Evolutionary conservation across 2,113 vertebrate species (phyloP), one percentile per base, ranked within the genome.

Genomic region (Anoura caudifer): DNA sequence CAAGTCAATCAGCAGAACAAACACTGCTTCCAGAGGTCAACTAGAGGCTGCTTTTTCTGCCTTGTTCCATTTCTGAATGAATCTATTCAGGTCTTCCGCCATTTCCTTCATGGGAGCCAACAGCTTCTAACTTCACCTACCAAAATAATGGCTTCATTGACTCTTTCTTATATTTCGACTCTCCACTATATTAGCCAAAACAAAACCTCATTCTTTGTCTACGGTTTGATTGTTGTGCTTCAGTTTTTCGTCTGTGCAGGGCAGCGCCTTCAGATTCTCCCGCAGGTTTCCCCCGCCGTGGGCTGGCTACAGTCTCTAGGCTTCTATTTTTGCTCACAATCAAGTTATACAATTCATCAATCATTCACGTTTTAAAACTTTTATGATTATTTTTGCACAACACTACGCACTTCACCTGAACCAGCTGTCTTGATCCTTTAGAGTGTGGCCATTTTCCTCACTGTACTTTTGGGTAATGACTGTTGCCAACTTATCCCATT

Each of bases 321-420:
- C 50, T 95, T 96, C 90, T 95, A 90, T 87, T 92, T 96, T 81
- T 94, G 36, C 41, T 91, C 43, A 63, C 63, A 93, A 61, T 65
- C 41, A 87, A 90, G 61, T 87, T 77, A 90, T 41, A 92, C 36
- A 94, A 80, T 80, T 76, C 65, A n/a, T 63, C 59, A n/a, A 70
- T 95, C 72, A 88, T 90, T 41, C 85, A 94, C 59, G 19, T 92
- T 83, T 97, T 80, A 92, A 94, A 96, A 91, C 19, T 80, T 91
- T 77, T 92, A 94, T 81, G 79, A 80, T 92, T 94, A 70, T 82
- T 95, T 96, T 96, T 93, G 15, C 41, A 47, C 87, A 76, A 90
- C 0, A 1, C 28, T 75, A 80, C 75, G 56, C 50, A 43, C 24
- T 52, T 67, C 50, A 88, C 85, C 75, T 94, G 85, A 92, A 85